These are phyloP conservation scores for Sus cebifrons DNA, from an alignment of 2,797 vertebrate genomes.

Conservation along the genomic window DNA sequence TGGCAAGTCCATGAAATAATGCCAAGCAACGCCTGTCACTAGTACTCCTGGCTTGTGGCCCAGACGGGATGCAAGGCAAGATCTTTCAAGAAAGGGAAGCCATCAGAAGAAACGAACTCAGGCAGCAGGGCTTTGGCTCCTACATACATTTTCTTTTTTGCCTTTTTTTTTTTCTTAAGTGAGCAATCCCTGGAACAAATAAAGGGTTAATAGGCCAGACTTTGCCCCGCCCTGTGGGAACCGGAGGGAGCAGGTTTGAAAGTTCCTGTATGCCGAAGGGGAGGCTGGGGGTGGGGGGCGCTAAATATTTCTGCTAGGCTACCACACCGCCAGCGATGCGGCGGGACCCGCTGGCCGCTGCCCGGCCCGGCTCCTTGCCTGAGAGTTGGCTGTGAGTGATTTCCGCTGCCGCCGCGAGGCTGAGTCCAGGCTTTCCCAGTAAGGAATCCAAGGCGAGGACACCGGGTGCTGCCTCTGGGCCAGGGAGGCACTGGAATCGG, in stretches of 20 bases:
- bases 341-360: background rate
- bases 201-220: slow-evolving; percentile 83
- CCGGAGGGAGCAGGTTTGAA: slow-evolving; percentile 80
- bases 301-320: slow-evolving; percentile 24
- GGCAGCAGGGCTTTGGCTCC: slow-evolving; percentile 58
- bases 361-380: slow-evolving; percentile 57
- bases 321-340: slow-evolving; percentile 7
- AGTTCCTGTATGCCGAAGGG: slow-evolving; percentile 64
- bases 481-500: slow-evolving; percentile 49
- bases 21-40: background rate
- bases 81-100: slow-evolving; percentile 66
- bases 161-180: background rate
- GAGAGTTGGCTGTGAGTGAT: slow-evolving; percentile 44
- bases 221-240: slow-evolving; percentile 77
- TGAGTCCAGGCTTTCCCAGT: slow-evolving; percentile 44
- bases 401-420: slow-evolving; percentile 61
- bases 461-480: slow-evolving; percentile 13
- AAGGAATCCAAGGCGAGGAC: slow-evolving; percentile 70
- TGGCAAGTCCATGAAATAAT: slow-evolving; percentile 58
- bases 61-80: slow-evolving; percentile 72
- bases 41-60: slow-evolving; percentile 51
- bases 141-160: background rate
- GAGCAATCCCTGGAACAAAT: slow-evolving; percentile 70
- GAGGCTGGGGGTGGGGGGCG: slow-evolving; percentile 22
- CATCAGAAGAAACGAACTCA: slow-evolving; percentile 36